Base-by-base conservation (phyloP, 2,113 vertebrate genomes). In the Sapayoa aenigma region DNA sequence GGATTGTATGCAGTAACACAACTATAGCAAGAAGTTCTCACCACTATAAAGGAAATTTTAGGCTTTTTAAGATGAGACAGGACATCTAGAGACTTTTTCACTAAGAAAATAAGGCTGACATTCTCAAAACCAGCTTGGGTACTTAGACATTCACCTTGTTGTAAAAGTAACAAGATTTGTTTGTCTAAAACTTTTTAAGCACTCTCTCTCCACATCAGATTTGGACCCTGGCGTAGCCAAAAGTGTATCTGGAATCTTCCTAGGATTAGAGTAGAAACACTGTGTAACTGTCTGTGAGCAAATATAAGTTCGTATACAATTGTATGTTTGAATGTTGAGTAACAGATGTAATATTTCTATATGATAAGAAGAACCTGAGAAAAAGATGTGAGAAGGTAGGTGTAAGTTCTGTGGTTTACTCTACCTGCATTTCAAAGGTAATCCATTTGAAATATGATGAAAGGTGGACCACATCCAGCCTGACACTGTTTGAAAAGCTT, bases 401-500 rank as follows among this genome's bases (percentile, higher is more conserved):
- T 92, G 83, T 89, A 89, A 63, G 47, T 50, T 92, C 41, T n/a
- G 20, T 89, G 50, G 58, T 89, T 93, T 89, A 63, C 69, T 87
- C 73, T 68, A 84, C 78, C 81, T 85, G 46, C 53, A 52, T 93
- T 92, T 95, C 91, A 94, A 87, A 95, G 69, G 81, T 71, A 79
- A 35, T 82, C 91, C 46, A 76, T 83, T 62, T 49, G 67, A 89
- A 95, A 93, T 50, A 67, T 12, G 46, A 68, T 78, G 72, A 95
- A 96, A 87, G 72, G 56, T 83, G 86, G 52, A 76, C 75, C 23
- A 25, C 66, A 39, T 88, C 84, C 41, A 50, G 44, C 24, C 65
- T 93, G 91, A 85, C 65, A 65, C 67, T 59, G 68, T 93, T 94
- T 94, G 67, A 74, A 94, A 95, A 94, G 72, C 74, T 89, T 83